These are phyloP conservation scores for Heteromurus nitidus DNA, from an alignment of 2,888 invertebrate species.

Conservation along the genomic window DNA sequence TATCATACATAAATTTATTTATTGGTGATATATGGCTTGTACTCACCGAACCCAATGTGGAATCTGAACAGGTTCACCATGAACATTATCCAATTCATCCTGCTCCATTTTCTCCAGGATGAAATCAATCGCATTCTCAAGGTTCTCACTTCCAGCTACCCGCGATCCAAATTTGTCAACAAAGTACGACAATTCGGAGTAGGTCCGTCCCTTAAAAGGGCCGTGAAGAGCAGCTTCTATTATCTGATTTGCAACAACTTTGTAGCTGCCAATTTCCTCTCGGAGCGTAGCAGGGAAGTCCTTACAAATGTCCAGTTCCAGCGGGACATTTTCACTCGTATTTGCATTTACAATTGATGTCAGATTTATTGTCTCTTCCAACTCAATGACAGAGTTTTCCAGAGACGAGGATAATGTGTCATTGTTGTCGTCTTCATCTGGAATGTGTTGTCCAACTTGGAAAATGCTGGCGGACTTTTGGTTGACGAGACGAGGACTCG, in stretches of 20 bases:
- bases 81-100: slow-evolving; percentile 76
- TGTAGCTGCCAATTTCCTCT: slow-evolving; percentile 80
- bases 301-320: neutral
- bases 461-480: too few relatives aligned
- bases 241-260: slow-evolving; percentile 78
- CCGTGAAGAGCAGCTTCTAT: slow-evolving; percentile 78
- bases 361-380: neutral
- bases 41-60: slow-evolving; percentile 74
- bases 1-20: neutral
- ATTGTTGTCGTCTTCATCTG: neutral
- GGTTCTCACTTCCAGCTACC: slow-evolving; percentile 75
- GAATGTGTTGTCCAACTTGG: neutral
- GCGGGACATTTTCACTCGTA: too few relatives aligned
- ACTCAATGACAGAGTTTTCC: neutral
- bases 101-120: slow-evolving; percentile 74
- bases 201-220: slow-evolving; percentile 77
- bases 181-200: slow-evolving; percentile 73
- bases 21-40: neutral
- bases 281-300: slow-evolving; percentile 77
- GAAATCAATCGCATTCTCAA: slow-evolving; percentile 76
- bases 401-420: neutral
- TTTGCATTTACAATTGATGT: too few relatives aligned
- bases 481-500: neutral
- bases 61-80: slow-evolving; percentile 75
- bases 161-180: slow-evolving; percentile 75